A percentile compares a stretch with the other conserved stretches of the same genome.
These are phyloP conservation scores for Aphidius colemani DNA, from an alignment of 2,888 invertebrate species.

Conservation along the genomic window DNA sequence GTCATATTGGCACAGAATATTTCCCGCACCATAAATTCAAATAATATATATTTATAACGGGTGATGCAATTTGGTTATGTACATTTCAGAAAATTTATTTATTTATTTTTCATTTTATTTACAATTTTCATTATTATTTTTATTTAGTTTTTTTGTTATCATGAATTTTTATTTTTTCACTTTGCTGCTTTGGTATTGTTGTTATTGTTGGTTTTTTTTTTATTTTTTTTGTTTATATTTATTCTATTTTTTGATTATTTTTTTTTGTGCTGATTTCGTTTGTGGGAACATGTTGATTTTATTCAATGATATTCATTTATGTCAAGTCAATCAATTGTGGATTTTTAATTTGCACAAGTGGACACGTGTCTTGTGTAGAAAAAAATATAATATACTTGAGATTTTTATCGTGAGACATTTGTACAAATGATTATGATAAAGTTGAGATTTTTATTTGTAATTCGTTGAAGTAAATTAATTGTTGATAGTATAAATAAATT, in stretches of 20 bases:
- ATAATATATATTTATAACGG: slow-evolving; percentile 35
- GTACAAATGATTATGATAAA: no score
- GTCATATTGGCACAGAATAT: slow-evolving; percentile 42
- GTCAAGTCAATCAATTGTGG: not conserved
- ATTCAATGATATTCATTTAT: no score
- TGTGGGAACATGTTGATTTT: no score
- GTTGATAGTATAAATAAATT: no score
- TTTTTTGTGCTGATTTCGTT: no score
- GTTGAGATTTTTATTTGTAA: no score
- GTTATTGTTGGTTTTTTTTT: no score
- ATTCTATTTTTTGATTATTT: no score
- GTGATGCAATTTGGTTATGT: slow-evolving; percentile 27
- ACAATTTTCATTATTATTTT: not conserved
- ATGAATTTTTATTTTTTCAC: not conserved
- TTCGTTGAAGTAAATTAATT: no score
- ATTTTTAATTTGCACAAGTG: not conserved
- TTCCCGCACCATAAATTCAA: slow-evolving; percentile 39
- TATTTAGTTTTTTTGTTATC: not conserved
- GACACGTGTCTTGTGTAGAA: slow-evolving; percentile 6
- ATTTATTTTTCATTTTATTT: not conserved
- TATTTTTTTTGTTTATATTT: no score
- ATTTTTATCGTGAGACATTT: no score
- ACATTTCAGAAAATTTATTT: not conserved
- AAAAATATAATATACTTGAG: not conserved
- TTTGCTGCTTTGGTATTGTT: not conserved